Conservation (phyloP, 1,140 invertebrate species). For the Drosophila sturtevanti region DNA sequence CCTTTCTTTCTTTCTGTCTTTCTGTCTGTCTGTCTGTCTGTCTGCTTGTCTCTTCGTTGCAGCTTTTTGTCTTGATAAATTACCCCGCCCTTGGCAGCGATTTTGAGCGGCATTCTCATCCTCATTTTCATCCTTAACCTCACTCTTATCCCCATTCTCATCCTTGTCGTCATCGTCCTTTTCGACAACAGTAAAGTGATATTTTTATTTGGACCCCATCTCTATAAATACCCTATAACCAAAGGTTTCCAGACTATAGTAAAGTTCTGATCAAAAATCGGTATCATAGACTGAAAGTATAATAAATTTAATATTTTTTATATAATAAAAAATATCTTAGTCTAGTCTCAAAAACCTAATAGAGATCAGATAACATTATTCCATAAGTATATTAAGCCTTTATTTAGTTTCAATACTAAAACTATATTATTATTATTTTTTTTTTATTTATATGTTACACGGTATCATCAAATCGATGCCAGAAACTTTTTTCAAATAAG, state of each 20-base stretch:
- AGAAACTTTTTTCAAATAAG: not conserved
- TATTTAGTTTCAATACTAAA: too few species aligned
- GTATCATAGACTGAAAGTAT: too few species aligned
- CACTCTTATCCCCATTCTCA: not conserved
- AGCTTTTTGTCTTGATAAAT: conserved; percentile 78
- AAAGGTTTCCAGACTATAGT: too few species aligned
- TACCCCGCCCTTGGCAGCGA: conserved; percentile 76
- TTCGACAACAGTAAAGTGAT: conserved; percentile 76
- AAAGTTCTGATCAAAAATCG: too few species aligned
- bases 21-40: conserved; percentile 21
- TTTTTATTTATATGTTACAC: too few species aligned
- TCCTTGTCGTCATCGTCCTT: conserved; percentile 5
- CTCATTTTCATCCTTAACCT: conserved; percentile 1
- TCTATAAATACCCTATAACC: not conserved
- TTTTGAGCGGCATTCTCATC: conserved; percentile 28
- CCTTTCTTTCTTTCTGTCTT: conserved; percentile 2
- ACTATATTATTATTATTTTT: too few species aligned
- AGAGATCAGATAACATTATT: too few species aligned
- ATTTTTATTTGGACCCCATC: conserved; percentile 68
- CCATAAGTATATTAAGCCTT: too few species aligned
- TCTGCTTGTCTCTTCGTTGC: conserved; percentile 4
- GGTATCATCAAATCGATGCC: not conserved
- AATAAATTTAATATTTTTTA: too few species aligned
- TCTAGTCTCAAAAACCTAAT: too few species aligned
- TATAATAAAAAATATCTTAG: too few species aligned